Base-by-base conservation (phyloP, 2,113 vertebrate genomes). In the Catharus bicknelli region DNA sequence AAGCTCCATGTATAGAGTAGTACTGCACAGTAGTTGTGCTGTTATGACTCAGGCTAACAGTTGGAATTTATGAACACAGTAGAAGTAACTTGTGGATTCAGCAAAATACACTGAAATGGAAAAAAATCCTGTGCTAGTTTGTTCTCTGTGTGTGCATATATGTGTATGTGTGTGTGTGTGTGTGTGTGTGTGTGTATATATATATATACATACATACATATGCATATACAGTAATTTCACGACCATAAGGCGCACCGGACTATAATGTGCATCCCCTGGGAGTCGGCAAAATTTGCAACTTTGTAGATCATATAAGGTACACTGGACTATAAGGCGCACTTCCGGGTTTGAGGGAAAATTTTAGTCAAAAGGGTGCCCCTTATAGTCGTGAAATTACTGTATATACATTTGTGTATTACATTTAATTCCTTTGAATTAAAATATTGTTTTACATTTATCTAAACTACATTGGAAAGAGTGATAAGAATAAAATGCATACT, bases 181-280 rank as follows among this genome's bases (percentile, higher is more conserved):
- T 40, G 10, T 40, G 2, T 23, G 0, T 16, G 0, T 11, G 2
- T 30, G 4, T 45, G 2, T 16, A 3, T 20, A 3, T 29, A 3
- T n/a, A 1, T 29, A 38, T 38, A 38, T 11, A 38, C 10, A n/a
- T 5, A 38, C 10, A n/a, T 30, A 57, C 19, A 51, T 30, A 34
- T 29, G 11, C 10, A 43, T n/a, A 66, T n/a, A 18, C 34, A 36
- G 34, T 36, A 36, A 36, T 36, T 36, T 36, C 34, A 36, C 34
- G 34, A 36, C 34, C 34, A 36, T 36, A 36, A 36, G 34, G 34
- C 7, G 8, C 34, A 36, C 34, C 34, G 7, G 34, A 36, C 34
- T 36, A 36, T 36, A 36, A 36, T 3, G 34, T 8, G 34, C 34
- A 36, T 8, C 34, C 34, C 34, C 34, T 7, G 34, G 34, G 34